phyloP scores from a whole-genome alignment of 2,888 invertebrate species.

The Synanthedon myopaeformis region DNA sequence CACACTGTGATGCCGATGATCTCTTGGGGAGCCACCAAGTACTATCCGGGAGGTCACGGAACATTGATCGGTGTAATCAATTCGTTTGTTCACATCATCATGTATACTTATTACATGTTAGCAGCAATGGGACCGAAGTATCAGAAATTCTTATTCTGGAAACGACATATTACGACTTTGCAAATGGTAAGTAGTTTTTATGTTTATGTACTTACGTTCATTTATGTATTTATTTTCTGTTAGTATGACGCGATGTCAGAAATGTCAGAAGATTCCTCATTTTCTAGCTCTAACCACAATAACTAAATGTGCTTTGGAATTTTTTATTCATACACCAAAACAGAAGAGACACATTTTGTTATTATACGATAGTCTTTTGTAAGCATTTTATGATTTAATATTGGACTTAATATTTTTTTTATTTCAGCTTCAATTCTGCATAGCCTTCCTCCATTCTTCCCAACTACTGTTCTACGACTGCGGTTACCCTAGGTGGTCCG shows the following conservation, averaged over 20 bases:
- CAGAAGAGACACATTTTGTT: too few relatives aligned
- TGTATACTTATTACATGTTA: slow-evolving; percentile 93
- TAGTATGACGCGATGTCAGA: too few relatives aligned
- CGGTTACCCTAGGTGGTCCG: slow-evolving; percentile 87
- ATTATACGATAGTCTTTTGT: too few relatives aligned
- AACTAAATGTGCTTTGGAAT: too few relatives aligned
- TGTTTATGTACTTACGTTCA: too few relatives aligned
- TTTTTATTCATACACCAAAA: too few relatives aligned
- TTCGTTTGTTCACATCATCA: slow-evolving; percentile 94
- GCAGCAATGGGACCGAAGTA: slow-evolving; percentile 89
- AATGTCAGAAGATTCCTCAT: too few relatives aligned
- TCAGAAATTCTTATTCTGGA: slow-evolving; percentile 94
- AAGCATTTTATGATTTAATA: not conserved
- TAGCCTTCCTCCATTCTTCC: slow-evolving; percentile 86
- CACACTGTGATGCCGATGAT: slow-evolving; percentile 96
- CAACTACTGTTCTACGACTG: slow-evolving; percentile 89
- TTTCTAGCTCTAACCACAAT: too few relatives aligned
- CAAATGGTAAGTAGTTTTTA: slow-evolving; percentile 79
- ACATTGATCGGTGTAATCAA: slow-evolving; percentile 92
- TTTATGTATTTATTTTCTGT: too few relatives aligned
- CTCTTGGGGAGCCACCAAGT: slow-evolving; percentile 93
- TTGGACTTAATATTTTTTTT: slow-evolving; percentile 3
- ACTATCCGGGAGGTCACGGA: slow-evolving; percentile 88
- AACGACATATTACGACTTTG: slow-evolving; percentile 89
- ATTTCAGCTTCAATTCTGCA: slow-evolving; percentile 89